Percentiles rank a stretch among this genome's conserved stretches.
These are phyloP conservation scores for Picathartes gymnocephalus DNA, from an alignment of 2,113 vertebrate species.

Conservation along the genomic window DNA sequence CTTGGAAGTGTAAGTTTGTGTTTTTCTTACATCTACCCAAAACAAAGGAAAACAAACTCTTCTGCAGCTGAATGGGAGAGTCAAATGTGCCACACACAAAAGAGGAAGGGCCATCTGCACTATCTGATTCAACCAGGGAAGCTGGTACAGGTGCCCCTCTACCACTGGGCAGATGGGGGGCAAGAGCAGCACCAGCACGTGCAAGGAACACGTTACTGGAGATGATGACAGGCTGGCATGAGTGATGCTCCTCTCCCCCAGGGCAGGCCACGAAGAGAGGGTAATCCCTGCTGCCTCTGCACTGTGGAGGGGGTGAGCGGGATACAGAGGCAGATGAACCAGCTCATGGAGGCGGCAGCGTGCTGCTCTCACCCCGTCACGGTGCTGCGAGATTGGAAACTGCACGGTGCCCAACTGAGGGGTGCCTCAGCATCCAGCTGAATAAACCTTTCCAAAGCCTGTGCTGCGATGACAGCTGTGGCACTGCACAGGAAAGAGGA, in stretches of 20 bases:
- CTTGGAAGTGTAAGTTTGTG: not conserved
- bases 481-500: not conserved
- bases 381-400: not conserved
- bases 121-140: not conserved
- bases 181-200: not conserved
- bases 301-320: rapidly evolving
- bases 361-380: not conserved
- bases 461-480: not conserved
- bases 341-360: rapidly evolving
- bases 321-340: not conserved
- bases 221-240: not conserved
- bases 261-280: not conserved
- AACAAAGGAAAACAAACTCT: slow-evolving; percentile 44
- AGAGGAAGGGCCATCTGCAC: slow-evolving; percentile 31
- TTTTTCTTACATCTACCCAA: not conserved
- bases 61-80: slow-evolving; percentile 8
- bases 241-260: not conserved
- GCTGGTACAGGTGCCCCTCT: not conserved
- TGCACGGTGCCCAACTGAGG: not conserved
- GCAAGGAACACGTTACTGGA: not conserved
- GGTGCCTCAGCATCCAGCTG: rapidly evolving
- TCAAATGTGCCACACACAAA: not conserved
- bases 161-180: not conserved
- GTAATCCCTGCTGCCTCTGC: not conserved
- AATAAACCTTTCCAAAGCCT: not conserved